These are phyloP conservation scores for Zaprionus ghesquierei DNA, from an alignment of 1,140 invertebrate species.

Conservation along the genomic window DNA sequence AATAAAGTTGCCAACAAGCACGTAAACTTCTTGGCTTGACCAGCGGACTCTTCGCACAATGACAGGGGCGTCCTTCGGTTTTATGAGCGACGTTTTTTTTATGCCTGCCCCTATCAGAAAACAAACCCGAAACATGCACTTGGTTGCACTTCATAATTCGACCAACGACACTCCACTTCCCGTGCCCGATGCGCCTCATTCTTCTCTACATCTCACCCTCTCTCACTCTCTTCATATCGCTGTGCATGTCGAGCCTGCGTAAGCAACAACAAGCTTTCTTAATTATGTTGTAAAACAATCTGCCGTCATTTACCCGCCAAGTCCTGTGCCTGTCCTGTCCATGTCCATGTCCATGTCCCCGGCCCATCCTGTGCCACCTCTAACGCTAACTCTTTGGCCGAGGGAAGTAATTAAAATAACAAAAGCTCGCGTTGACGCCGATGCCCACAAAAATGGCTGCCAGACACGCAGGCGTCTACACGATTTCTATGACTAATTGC, in stretches of 20 bases:
- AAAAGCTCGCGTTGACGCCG: conserved; percentile 68
- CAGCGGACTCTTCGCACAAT: conserved; percentile 33
- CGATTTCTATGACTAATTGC: conserved; percentile 80
- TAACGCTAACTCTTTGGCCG: conserved; percentile 49
- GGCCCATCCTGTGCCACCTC: background rate
- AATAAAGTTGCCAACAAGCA: conserved; percentile 72
- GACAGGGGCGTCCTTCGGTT: conserved; percentile 60
- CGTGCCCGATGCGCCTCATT: background rate
- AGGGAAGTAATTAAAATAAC: conserved; percentile 79
- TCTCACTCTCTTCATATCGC: background rate
- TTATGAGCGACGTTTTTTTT: conserved; percentile 59
- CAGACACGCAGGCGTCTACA: conserved; percentile 74
- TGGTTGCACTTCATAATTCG: conserved; percentile 70
- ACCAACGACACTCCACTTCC: conserved; percentile 2
- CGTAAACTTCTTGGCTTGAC: conserved; percentile 26
- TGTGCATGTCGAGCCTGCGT: conserved; percentile 21
- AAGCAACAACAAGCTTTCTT: conserved; percentile 64
- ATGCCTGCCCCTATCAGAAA: conserved; percentile 43
- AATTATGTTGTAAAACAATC: conserved; percentile 81
- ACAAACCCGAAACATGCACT: conserved; percentile 62
- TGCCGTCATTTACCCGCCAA: conserved; percentile 44
- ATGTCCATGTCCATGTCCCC: background rate
- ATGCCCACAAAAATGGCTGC: conserved; percentile 63
- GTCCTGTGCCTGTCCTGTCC: background rate
- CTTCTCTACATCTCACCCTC: background rate